These are phyloP conservation scores for Atta colombica DNA, from an alignment of 1,140 invertebrate genomes.

Conservation along the genomic window DNA sequence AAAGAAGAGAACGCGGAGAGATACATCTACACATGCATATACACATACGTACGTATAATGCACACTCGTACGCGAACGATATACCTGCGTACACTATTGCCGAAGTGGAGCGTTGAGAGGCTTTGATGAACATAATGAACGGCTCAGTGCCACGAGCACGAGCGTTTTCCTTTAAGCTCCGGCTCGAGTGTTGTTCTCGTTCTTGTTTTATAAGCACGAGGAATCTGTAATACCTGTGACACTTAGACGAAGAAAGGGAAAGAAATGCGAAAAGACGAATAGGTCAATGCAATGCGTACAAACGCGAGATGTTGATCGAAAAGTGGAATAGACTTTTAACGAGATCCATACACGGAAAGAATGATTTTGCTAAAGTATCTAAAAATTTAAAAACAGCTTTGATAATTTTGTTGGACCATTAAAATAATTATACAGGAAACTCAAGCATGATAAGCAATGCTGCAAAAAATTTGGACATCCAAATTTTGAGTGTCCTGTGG, in stretches of 20 bases:
- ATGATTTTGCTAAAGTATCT: too few species aligned
- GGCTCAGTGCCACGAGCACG: slow-evolving; percentile 45
- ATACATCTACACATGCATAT: not conserved
- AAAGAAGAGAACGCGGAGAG: slow-evolving; percentile 46
- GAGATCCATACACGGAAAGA: not conserved
- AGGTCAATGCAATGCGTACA: not conserved
- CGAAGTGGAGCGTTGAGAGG: slow-evolving; percentile 45
- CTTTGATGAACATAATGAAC: slow-evolving; percentile 58
- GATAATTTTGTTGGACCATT: too few species aligned
- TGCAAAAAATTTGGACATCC: too few species aligned
- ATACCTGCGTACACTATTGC: slow-evolving; percentile 45
- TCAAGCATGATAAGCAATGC: too few species aligned
- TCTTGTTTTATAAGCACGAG: slow-evolving; percentile 39
- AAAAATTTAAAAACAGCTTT: too few species aligned
- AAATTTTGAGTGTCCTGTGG: too few species aligned
- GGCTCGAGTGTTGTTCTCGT: slow-evolving; percentile 55
- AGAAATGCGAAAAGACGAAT: not conserved
- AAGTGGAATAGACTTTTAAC: not conserved
- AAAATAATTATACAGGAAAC: too few species aligned
- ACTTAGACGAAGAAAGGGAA: not conserved
- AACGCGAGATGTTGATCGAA: not conserved
- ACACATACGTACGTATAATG: not conserved
- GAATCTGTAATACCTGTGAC: slow-evolving; percentile 22
- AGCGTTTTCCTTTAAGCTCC: slow-evolving; percentile 61
- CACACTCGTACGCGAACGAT: not conserved